These are phyloP conservation scores for Microplitis manilae DNA, from an alignment of 2,888 invertebrate species.

Conservation along the genomic window DNA sequence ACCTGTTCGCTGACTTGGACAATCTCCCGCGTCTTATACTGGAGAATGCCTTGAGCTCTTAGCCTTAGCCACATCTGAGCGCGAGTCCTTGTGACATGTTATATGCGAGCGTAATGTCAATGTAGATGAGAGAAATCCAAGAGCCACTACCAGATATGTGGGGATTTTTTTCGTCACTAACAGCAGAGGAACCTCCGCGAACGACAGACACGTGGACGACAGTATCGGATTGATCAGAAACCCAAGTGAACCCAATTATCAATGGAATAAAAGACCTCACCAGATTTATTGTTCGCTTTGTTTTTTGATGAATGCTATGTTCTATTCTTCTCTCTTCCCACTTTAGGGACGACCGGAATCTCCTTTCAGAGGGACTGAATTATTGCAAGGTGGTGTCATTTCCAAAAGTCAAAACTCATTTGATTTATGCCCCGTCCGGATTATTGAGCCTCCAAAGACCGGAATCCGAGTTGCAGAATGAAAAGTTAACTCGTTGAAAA, in stretches of 20 bases:
- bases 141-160: background rate
- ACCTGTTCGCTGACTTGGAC: conserved; percentile 16
- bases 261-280: conserved; percentile 55
- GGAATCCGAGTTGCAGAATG: conserved; percentile 7
- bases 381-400: too few relatives aligned
- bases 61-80: conserved; percentile 16
- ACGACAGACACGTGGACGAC: conserved; percentile 68
- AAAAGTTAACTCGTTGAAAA: background rate
- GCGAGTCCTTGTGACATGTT: conserved; percentile 17
- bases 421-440: too few relatives aligned
- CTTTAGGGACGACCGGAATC: too few relatives aligned
- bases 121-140: conserved; percentile 1
- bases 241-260: conserved; percentile 71
- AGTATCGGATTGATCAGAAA: conserved; percentile 71
- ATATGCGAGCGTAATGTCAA: background rate
- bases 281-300: conserved; percentile 67
- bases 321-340: too few relatives aligned
- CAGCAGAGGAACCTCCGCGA: conserved; percentile 19
- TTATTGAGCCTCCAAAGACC: conserved; percentile 48
- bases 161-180: background rate
- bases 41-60: too few relatives aligned
- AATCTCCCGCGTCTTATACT: background rate
- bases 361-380: too few relatives aligned
- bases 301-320: too few relatives aligned
- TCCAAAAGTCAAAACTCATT: too few relatives aligned